Percentiles rank a stretch among this genome's conserved stretches.
phyloP scores from a whole-genome alignment of 2,113 vertebrate species.

The Cyanoramphus novaezelandiae region DNA sequence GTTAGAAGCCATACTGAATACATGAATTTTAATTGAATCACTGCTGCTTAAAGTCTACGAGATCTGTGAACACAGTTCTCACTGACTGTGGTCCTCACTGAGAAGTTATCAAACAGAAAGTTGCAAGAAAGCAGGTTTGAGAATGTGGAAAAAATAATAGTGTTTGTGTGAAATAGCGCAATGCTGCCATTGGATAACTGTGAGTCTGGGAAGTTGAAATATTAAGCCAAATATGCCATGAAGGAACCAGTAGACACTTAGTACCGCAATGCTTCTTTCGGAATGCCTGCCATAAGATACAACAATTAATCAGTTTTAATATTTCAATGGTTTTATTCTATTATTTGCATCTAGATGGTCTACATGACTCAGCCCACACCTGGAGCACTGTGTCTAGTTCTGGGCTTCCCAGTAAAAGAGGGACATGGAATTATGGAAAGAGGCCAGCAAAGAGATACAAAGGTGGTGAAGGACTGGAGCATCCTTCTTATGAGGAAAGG shows the following conservation, averaged over 20 bases:
- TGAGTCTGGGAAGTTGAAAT: not conserved
- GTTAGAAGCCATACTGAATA: not conserved
- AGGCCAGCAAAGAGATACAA: not conserved
- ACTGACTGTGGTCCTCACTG: not conserved
- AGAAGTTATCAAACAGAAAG: not conserved
- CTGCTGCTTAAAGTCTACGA: not conserved
- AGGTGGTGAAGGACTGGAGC: not conserved
- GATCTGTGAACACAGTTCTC: not conserved
- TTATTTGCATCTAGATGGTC: not conserved
- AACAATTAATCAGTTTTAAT: not conserved
- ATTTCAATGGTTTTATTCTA: not conserved
- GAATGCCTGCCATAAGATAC: not conserved
- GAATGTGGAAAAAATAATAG: not conserved
- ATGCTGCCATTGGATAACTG: not conserved
- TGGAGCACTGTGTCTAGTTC: not conserved
- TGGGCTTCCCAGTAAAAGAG: not conserved
- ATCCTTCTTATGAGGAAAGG: not conserved
- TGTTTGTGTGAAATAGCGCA: not conserved
- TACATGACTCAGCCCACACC: not conserved
- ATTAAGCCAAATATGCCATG: not conserved
- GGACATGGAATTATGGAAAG: not conserved
- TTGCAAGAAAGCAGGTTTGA: not conserved
- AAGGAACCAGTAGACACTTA: not conserved
- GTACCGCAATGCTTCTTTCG: not conserved
- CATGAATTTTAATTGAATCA: not conserved